Percentiles rank a stretch among this genome's conserved stretches.
These are phyloP conservation scores for Oreotrochilus melanogaster DNA, from an alignment of 2,113 vertebrate genomes.

Conservation along the genomic window DNA sequence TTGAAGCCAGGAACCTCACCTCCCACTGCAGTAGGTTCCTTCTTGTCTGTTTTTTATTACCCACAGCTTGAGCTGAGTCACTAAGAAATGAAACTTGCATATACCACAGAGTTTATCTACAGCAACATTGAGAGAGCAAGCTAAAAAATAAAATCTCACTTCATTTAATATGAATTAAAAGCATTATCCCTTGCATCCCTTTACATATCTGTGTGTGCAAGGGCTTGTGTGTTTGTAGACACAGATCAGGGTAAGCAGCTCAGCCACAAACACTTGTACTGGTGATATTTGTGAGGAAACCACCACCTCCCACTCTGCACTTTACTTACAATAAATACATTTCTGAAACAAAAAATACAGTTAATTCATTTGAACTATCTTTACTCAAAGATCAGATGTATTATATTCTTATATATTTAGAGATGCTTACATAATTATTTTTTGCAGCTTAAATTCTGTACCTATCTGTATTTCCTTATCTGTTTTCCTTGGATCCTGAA, in stretches of 20 bases:
- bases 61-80: not conserved
- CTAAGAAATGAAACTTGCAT: not conserved
- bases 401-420: not conserved
- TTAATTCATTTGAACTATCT: not conserved
- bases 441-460: not conserved
- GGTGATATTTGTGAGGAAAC: not conserved
- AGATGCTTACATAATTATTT: not conserved
- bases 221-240: accelerated
- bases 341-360: not conserved
- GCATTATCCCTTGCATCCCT: not conserved
- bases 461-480: not conserved
- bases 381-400: not conserved
- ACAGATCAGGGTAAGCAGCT: not conserved
- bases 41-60: not conserved
- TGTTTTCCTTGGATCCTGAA: not conserved
- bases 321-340: not conserved
- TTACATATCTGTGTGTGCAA: no score
- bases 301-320: not conserved
- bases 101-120: not conserved
- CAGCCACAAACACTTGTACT: not conserved
- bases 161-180: not conserved
- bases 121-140: not conserved
- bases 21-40: not conserved
- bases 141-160: not conserved
- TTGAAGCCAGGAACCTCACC: not conserved